These are phyloP conservation scores for Hypotaenidia philippensis DNA, from an alignment of 2,797 vertebrate species.

Conservation along the genomic window DNA sequence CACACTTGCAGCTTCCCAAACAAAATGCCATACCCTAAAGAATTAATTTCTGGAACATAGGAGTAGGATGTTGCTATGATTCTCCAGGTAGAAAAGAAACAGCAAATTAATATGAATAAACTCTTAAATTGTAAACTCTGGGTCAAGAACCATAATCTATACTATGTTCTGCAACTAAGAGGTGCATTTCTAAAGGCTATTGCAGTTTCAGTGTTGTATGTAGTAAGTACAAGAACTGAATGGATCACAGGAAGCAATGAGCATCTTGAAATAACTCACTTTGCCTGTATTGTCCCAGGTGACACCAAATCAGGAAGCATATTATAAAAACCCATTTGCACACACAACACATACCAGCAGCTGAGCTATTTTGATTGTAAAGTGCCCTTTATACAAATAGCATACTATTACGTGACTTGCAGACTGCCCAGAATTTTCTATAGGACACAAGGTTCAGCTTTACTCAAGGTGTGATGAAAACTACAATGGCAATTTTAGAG, in stretches of 20 bases:
- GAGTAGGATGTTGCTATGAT: neutral
- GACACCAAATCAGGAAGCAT: neutral
- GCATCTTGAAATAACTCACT: neutral
- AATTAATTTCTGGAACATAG: neutral
- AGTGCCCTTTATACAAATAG: neutral
- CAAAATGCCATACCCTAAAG: neutral
- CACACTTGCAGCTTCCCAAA: neutral
- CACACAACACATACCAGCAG: neutral
- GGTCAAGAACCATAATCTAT: neutral
- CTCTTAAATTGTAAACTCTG: neutral
- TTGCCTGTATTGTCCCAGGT: neutral
- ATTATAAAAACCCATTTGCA: neutral
- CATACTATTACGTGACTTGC: slow-evolving; percentile 4
- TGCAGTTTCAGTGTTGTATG: neutral
- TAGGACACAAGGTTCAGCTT: slow-evolving; percentile 20
- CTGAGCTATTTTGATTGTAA: neutral
- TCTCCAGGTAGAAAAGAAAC: neutral
- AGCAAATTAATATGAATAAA: neutral
- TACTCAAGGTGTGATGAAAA: slow-evolving; percentile 38
- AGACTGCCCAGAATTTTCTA: slow-evolving; percentile 49
- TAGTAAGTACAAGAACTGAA: neutral
- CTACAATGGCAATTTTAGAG: neutral
- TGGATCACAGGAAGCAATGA: neutral
- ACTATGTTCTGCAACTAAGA: neutral
- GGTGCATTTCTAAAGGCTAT: neutral